Base-by-base conservation (phyloP, 2,113 vertebrate genomes). In the Gavia stellata region DNA sequence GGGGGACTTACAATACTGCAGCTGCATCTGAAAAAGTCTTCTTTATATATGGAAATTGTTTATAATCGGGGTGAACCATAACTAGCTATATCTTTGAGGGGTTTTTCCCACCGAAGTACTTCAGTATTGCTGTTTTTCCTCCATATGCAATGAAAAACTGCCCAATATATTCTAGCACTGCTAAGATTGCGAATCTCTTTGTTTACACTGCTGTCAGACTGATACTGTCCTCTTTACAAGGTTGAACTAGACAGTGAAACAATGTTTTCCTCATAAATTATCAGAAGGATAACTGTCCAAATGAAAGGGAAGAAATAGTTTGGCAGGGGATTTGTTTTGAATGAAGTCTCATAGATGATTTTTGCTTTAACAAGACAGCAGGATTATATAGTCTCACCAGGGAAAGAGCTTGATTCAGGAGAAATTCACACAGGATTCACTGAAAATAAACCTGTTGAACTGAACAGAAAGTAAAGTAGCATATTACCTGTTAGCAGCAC, bases 311-410 rank as follows among this genome's bases (percentile, higher is more conserved):
- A 92, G 73, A 83, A 85, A 55, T 42, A 61, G 80, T 95, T 85
- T 84, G 85, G 75, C 81, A 79, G 73, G 81, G 82, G 55, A 84
- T 94, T 62, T 80, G 68, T 96, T 95, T 91, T 34, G 77, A 93
- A 94, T 94, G 94, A 78, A 91, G 86, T 80, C 87, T 97, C 90
- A 12, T 56, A 74, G 97, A 83, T 96, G 58, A 89, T 95, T 97
- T 97, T 97, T 94, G 65, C 79, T 93, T 86, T 97, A 96, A 97
- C 95, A 95, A 96, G 95, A 89, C 86, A 81, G 91, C 92, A 93
- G 81, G 75, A 90, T 96, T 97, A 92, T 91, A 45, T 67, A 70
- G 53, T 84, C 93, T 96, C 96, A 96, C 91, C 73, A 93, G 96
- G 96, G 97, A 97, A 95, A 89, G 94, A 84, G 93, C 93, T 95